A percentile compares a stretch with the other conserved stretches of the same genome.
Conservation (phyloP, 2,888 invertebrate genomes). For the Orthonychiurus folsomi region DNA sequence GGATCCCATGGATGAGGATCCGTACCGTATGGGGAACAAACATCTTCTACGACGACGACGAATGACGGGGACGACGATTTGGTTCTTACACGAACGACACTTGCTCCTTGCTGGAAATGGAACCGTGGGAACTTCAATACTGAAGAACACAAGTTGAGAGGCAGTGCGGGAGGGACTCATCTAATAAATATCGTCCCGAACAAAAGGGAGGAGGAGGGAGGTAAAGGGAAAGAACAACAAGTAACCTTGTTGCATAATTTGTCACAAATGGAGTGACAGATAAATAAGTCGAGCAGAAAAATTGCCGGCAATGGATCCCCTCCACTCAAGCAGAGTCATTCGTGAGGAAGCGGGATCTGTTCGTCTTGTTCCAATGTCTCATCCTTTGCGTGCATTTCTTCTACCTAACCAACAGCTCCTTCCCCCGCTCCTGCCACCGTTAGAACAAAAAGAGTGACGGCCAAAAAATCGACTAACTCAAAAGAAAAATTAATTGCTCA, state of each 20-base stretch:
- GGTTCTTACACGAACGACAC: no score
- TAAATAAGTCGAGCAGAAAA: constrained; percentile 24
- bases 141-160: constrained; percentile 18
- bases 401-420: background rate
- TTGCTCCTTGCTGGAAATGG: no score
- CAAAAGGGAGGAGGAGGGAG: no score
- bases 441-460: constrained; percentile 20
- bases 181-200: background rate
- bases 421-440: constrained; percentile 8
- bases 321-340: constrained; percentile 8
- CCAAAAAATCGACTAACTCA: constrained; percentile 32
- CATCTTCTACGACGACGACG: no score
- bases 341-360: no score
- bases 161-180: background rate
- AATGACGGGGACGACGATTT: no score
- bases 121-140: constrained; percentile 27
- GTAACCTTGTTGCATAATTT: constrained; percentile 27
- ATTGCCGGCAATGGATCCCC: constrained; percentile 19
- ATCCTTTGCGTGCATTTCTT: no score
- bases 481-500: constrained; percentile 40
- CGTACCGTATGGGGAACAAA: no score
- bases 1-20: no score
- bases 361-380: no score
- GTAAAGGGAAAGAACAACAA: background rate
- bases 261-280: constrained; percentile 30